Percentiles rank a stretch among this genome's conserved stretches.
phyloP scores from a whole-genome alignment of 2,888 invertebrate genomes.

The Serrognathus titanus region DNA sequence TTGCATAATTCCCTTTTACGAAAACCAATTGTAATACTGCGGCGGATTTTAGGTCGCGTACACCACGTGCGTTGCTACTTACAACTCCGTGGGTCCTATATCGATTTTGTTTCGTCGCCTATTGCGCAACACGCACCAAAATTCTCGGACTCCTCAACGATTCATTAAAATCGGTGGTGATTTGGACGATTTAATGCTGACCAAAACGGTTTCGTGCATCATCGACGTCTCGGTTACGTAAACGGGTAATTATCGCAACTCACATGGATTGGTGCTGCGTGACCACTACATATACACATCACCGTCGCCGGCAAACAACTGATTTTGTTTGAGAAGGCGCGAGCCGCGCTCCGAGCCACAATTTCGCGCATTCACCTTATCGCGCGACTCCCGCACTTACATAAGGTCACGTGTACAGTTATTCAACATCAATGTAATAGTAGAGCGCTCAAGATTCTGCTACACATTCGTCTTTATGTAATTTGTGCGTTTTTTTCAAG shows the following conservation, averaged over 20 bases:
- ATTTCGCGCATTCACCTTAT: constrained; percentile 19
- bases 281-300: neutral
- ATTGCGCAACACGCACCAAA: constrained; percentile 28
- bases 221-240: constrained; percentile 4
- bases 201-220: neutral
- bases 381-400: constrained; percentile 12
- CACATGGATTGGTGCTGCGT: constrained; percentile 3
- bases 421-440: constrained; percentile 12
- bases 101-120: constrained; percentile 24
- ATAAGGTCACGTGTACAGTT: constrained; percentile 20
- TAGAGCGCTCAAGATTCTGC: neutral
- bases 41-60: too few species aligned
- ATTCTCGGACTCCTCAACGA: neutral
- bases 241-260: constrained; percentile 7
- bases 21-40: too few species aligned
- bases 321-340: constrained; percentile 7
- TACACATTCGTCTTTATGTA: neutral
- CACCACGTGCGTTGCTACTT: constrained; percentile 17
- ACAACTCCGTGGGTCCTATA: constrained; percentile 19
- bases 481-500: neutral
- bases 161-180: neutral
- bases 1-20: constrained; percentile 9
- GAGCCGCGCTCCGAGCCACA: neutral
- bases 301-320: constrained; percentile 5
- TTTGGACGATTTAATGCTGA: neutral